Evolutionary conservation across 2,113 vertebrate genomes (phyloP).

Genomic region (Thymallus thymallus): DNA sequence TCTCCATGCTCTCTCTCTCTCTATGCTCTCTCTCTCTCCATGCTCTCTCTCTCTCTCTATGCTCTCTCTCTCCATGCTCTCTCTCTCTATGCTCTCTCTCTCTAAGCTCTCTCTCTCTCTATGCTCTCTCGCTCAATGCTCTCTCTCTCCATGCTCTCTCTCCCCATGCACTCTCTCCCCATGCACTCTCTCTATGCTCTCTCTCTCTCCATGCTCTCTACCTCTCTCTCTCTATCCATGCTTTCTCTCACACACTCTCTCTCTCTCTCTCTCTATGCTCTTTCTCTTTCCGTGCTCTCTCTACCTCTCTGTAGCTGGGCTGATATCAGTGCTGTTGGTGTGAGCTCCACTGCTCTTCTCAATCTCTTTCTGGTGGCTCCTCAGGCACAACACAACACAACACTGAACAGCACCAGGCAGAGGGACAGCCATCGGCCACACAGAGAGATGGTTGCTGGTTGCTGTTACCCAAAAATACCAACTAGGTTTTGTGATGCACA

Average conservation of each 20-base stretch:
- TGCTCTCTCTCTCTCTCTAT: slow-evolving; percentile 32
- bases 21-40: slow-evolving; percentile 31
- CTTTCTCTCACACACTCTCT: neutral
- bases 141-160: slow-evolving; percentile 27
- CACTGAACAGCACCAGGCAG: slow-evolving; percentile 2
- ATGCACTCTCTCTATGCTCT: neutral
- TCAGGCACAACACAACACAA: slow-evolving; percentile 6
- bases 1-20: slow-evolving; percentile 6
- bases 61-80: slow-evolving; percentile 4
- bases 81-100: neutral
- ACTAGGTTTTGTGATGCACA: slow-evolving; percentile 7
- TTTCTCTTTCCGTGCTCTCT: no score
- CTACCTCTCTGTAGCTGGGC: slow-evolving; percentile 37
- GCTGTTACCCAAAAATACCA: neutral
- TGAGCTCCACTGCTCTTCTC: slow-evolving; percentile 15
- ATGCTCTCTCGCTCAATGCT: slow-evolving; percentile 22
- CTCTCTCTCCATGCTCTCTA: slow-evolving; percentile 26
- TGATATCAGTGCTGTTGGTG: slow-evolving; percentile 43
- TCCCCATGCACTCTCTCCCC: neutral
- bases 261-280: slow-evolving; percentile 39
- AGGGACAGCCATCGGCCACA: slow-evolving; percentile 5
- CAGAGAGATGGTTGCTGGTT: neutral
- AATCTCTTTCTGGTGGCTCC: neutral
- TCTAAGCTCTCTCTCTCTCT: slow-evolving; percentile 7
- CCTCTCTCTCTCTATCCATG: neutral